Evolutionary conservation across 2,797 vertebrate species (phyloP).

Genomic region (Sebastes kiyomatsui): DNA sequence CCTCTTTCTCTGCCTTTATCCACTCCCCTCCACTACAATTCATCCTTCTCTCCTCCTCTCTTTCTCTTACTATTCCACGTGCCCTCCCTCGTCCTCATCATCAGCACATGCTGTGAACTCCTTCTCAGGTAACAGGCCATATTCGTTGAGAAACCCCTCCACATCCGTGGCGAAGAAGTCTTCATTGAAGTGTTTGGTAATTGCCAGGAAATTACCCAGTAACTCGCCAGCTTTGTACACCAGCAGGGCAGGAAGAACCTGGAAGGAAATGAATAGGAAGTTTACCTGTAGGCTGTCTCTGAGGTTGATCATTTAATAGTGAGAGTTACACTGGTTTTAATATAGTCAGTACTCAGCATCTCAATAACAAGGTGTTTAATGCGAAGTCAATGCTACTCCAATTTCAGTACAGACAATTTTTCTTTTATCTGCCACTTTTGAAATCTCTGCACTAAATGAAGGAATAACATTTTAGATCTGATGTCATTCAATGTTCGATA

Average conservation of each 20-base stretch:
- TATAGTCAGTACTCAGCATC: neutral
- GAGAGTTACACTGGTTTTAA: neutral
- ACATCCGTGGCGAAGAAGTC: conserved; percentile 93
- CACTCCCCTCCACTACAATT: neutral
- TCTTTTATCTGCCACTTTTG: too few relatives aligned
- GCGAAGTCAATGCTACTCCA: neutral
- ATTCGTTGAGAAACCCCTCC: conserved; percentile 92
- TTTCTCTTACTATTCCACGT: conserved; percentile 75
- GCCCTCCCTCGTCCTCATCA: conserved; percentile 77
- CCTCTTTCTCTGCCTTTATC: neutral
- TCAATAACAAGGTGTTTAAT: neutral
- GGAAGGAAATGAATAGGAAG: neutral
- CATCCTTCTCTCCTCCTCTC: neutral
- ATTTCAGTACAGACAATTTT: neutral
- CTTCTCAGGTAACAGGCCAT: conserved; percentile 91
- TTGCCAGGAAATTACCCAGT: conserved; percentile 90
- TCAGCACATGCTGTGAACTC: conserved; percentile 78
- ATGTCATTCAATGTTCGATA: too few relatives aligned
- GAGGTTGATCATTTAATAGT: neutral
- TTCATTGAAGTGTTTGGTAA: conserved; percentile 87
- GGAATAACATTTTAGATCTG: too few relatives aligned
- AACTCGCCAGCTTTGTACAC: conserved; percentile 94
- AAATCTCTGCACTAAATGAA: too few relatives aligned
- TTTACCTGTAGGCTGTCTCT: neutral
- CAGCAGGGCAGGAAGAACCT: conserved; percentile 89